Evolutionary conservation across 1,140 invertebrate species (phyloP), one percentile per base, ranked within the genome.

Genomic region (Venturia canescens): DNA sequence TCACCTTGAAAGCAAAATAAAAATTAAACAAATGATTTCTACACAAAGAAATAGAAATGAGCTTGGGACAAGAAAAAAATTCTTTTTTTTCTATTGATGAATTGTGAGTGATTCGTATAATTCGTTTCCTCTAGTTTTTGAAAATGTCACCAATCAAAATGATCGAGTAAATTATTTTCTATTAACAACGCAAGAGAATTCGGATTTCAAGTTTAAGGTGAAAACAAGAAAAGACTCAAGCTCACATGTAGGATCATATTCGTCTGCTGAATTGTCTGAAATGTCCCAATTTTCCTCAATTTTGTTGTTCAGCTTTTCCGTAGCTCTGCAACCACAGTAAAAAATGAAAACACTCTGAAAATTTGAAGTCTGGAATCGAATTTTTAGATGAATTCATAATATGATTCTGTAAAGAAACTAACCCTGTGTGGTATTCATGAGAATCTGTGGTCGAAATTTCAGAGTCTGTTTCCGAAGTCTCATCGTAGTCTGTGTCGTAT

Each of bases 181-280:
- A 34, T 7, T 34, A 66, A 66, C 9, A 27, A 29, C 3, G 27
- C 23, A 13, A 27, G n/a, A 67, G 75, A 74, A 44, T 9, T 44
- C 38, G 1, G 44, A 31, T 48, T n/a, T 13, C 11, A 29, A 34
- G 21, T 71, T 38, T 27, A 34, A n/a, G 6, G 1, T 15, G 9
- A 66, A 66, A n/a, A 34, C 5, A 7, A 77, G 3, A 53, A 63
- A 34, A 0, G 16, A 44, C 38, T 1, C 38, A 44, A 4, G 11
- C 50, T 60, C 44, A 72, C 60, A 63, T 66, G 48, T 34, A 50
- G 86, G 85, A 81, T 87, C 85, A 63, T 84, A 87, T 27, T 87
- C 84, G 11, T 87, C 83, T 0, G 80, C 53, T 0, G 85, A 86
- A 82, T 86, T 82, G 1, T 84, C 80, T 0, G 82, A 84, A 0